Conservation (phyloP, 2,888 invertebrate genomes). For the Troglohyphantes excavatus region DNA sequence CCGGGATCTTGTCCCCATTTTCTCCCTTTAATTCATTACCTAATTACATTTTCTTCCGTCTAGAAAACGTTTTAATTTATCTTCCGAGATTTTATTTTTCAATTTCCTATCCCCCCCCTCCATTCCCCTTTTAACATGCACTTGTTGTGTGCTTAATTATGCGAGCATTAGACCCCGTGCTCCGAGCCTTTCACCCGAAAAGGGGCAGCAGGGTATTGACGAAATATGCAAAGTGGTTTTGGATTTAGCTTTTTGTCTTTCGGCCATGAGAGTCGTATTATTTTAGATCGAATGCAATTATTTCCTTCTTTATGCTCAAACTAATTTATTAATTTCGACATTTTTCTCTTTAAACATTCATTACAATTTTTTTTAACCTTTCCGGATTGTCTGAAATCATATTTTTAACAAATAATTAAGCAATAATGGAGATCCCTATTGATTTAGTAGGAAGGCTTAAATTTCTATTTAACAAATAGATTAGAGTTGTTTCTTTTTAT, state of each 20-base stretch:
- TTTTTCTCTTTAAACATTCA: neutral
- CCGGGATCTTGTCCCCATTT: conserved; percentile 66
- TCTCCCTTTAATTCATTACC: conserved; percentile 77
- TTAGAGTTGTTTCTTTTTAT: too few relatives aligned
- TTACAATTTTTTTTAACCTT: neutral
- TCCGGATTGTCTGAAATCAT: too few relatives aligned
- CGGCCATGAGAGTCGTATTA: neutral
- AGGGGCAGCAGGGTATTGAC: conserved; percentile 14
- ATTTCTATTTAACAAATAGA: too few relatives aligned
- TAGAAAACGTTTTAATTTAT: conserved; percentile 78
- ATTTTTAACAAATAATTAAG: too few relatives aligned
- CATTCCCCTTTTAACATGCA: conserved; percentile 57
- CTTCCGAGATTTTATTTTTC: conserved; percentile 69
- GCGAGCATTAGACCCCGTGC: conserved; percentile 71
- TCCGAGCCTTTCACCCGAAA: conserved; percentile 22
- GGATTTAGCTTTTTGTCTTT: conserved; percentile 14
- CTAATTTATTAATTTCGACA: conserved; percentile 4
- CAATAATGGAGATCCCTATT: too few relatives aligned
- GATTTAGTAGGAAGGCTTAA: too few relatives aligned
- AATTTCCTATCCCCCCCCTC: neutral
- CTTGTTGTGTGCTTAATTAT: conserved; percentile 78
- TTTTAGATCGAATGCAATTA: neutral
- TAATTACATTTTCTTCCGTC: conserved; percentile 77
- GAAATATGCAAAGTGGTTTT: conserved; percentile 54
- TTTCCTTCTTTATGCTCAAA: neutral